Evolutionary conservation across 30 jellyfish, hydroid and myxozoan genomes (phyloP), one percentile per base, ranked within the genome.

Genomic region (Cassiopea andromeda): DNA sequence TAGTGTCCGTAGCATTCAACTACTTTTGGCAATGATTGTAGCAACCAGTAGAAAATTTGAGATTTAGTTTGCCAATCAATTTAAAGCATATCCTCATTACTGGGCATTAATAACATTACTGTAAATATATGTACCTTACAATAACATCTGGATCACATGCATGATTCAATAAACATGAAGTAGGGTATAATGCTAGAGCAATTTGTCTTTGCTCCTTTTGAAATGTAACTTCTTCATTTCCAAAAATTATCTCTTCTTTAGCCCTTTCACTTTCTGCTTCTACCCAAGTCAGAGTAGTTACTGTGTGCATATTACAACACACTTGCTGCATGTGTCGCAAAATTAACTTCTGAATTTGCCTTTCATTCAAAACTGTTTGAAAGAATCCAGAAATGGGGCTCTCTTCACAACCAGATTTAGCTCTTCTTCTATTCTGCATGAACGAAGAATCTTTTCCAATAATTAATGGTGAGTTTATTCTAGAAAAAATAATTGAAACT

Each of bases 101-200:
- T 27, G 38, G 38, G 38, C 38, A 27, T 81, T 73, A 6, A 48
- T 15, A 73, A 38, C 48, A 85, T 48, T 3, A 10, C 7, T 3
- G 64, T 59, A 16, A 44, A 50, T 67, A 44, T 17, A 27, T 66
- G 12, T 77, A 91, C 97, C 97, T 91, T n/a, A 91, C 97, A 49
- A 91, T 91, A 72, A 91, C 97, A 71, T 91, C 97, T 1, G 97
- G 97, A 60, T 91, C 97, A 80, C 97, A 91, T 7, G 97, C 87
- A 84, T 91, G 97, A 84, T 91, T 91, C 71, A 91, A 85, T 69
- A 91, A 61, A 57, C 87, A 91, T 1, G 97, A 89, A 2, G 97
- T 91, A 3, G 97, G 97, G 70, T 91, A 91, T 78, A 91, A 49
- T 4, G 94, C 97, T 59, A 91, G 13, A 1, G 97, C 97, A 54